Evolutionary conservation across 2,113 vertebrate genomes (phyloP).

Genomic region (Toxotes chatareus): DNA sequence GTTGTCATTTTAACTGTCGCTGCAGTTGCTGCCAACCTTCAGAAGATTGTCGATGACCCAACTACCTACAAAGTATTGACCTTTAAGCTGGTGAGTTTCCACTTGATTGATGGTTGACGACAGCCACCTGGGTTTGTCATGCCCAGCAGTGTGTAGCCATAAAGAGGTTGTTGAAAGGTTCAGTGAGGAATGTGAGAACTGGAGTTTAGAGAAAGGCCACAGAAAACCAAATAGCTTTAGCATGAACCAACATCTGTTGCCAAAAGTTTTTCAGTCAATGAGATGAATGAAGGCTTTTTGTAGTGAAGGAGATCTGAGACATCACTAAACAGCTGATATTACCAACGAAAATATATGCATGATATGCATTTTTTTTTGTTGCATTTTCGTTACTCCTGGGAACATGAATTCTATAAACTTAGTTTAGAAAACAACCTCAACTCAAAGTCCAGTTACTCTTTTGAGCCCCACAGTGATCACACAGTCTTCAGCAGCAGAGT

Average conservation of each 20-base stretch:
- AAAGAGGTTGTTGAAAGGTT: conserved; percentile 42
- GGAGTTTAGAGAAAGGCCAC: conserved; percentile 25
- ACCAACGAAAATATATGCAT: background rate
- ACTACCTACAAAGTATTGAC: conserved; percentile 96
- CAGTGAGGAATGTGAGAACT: conserved; percentile 15
- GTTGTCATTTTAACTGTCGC: conserved; percentile 59
- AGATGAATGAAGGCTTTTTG: background rate
- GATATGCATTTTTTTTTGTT: too few relatives aligned
- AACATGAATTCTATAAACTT: background rate
- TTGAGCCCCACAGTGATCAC: background rate
- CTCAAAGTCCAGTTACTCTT: background rate
- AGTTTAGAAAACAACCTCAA: background rate
- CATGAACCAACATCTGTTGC: background rate
- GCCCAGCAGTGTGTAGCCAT: background rate
- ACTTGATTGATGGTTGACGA: conserved; percentile 44
- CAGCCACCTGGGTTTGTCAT: conserved; percentile 8
- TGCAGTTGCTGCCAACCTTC: conserved; percentile 98
- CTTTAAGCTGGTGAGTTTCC: conserved; percentile 97
- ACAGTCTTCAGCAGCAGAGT: too few relatives aligned
- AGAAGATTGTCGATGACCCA: conserved; percentile 99
- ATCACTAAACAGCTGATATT: background rate
- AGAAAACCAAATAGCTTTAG: conserved; percentile 18
- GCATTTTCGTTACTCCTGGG: too few relatives aligned
- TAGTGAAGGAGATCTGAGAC: background rate
- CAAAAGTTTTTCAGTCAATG: background rate